Conservation (phyloP, 2,113 vertebrate species). For the Tachycineta bicolor region DNA sequence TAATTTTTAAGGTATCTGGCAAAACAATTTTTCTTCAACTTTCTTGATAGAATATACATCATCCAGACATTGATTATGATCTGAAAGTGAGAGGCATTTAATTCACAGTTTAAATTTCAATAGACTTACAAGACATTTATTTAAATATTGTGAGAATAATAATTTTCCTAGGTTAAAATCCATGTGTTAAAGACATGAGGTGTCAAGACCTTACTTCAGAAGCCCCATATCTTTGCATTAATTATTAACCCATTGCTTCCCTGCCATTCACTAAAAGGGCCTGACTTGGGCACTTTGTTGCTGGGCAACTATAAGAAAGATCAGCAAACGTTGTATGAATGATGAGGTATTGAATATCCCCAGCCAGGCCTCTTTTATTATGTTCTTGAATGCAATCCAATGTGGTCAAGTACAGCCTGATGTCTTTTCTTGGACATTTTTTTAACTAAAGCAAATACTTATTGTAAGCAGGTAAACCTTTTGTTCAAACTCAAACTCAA, state of each 20-base stretch:
- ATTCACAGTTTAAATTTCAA: not conserved
- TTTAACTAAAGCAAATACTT: not conserved
- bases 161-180: not conserved
- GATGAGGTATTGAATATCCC: not conserved
- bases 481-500: not conserved
- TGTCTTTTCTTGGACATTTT: not conserved
- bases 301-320: not conserved
- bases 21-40: not conserved
- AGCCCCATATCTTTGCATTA: not conserved
- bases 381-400: not conserved
- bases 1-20: not conserved
- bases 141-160: not conserved
- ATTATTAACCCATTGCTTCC: conserved; percentile 2
- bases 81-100: not conserved
- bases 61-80: not conserved
- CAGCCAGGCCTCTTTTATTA: not conserved
- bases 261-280: not conserved
- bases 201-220: not conserved
- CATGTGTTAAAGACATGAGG: not conserved
- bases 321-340: not conserved
- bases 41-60: not conserved
- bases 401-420: not conserved
- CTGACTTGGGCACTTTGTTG: not conserved
- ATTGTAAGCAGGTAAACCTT: not conserved
- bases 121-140: not conserved